Percentiles rank a stretch among this genome's conserved stretches.
phyloP scores from a whole-genome alignment of 1,140 invertebrate species.

The Drosophila yakuba region DNA sequence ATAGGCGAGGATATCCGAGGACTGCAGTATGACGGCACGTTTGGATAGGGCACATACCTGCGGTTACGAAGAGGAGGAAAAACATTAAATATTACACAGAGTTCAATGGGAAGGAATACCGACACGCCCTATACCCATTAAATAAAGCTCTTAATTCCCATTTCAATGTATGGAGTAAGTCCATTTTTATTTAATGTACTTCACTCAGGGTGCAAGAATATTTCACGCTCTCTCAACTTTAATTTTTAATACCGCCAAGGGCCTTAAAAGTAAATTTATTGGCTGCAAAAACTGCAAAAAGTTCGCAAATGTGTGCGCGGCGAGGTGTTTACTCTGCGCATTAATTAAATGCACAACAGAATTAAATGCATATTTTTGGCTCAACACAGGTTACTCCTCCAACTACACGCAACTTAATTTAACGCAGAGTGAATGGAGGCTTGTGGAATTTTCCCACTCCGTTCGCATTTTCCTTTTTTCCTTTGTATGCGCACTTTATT shows the following conservation, averaged over 20 bases:
- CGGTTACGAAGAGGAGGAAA: constrained; percentile 30
- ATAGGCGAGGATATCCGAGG: constrained; percentile 78
- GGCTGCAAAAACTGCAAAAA: constrained; percentile 46
- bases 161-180: background rate
- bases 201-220: constrained; percentile 15
- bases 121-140: background rate
- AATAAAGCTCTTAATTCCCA: background rate
- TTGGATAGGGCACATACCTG: constrained; percentile 90
- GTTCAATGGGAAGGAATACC: background rate
- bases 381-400: constrained; percentile 24
- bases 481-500: constrained; percentile 42
- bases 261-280: constrained; percentile 76
- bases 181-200: background rate
- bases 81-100: constrained; percentile 27
- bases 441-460: constrained; percentile 11
- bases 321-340: constrained; percentile 64
- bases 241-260: constrained; percentile 28
- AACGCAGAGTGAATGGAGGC: constrained; percentile 10
- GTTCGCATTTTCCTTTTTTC: background rate
- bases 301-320: background rate
- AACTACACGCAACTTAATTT: constrained; percentile 25
- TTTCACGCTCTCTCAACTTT: constrained; percentile 55
- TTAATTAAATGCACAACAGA: constrained; percentile 76
- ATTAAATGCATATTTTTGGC: constrained; percentile 68
- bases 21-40: constrained; percentile 85